Evolutionary conservation across 2,113 vertebrate species (phyloP), one percentile per base, ranked within the genome.

Genomic region (Menidia beryllina): DNA sequence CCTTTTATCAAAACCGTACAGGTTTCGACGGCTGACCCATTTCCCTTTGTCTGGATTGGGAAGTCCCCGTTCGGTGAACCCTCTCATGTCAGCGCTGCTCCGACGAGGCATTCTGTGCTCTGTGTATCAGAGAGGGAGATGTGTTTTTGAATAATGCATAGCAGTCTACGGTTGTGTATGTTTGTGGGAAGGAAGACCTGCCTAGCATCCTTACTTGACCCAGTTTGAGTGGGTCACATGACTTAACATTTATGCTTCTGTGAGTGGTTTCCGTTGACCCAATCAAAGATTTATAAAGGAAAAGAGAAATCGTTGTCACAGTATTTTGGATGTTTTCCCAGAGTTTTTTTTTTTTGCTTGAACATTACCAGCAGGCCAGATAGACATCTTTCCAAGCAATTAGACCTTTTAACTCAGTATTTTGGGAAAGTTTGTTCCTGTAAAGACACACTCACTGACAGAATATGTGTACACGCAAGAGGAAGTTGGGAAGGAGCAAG

Each of bases 201-300:
- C 48, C 56, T 23, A 26, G 17, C 72, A 21, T 74, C 50, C 23
- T 17, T 52, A 61, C 60, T 72, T 87, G 77, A 86, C 85, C 83
- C 59, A 82, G 25, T 80, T 89, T 72, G 13, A 56, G 65, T 61
- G 61, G 17, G 25, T 83, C 72, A 81, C 62, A 67, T 81, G 72
- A 62, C 61, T 63, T 62, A 24, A 41, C 7, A 17, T 20, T 21
- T 39, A 30, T 38, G 49, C 17, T 14, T 50, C 49, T 62, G 41
- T 43, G 60, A 30, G 24, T 24, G 24, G 23, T 59, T 54, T 25
- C 9, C 25, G 30, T 41, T 66, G 20, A 20, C 48, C 13, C 51
- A 57, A 67, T 77, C 2, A 69, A 70, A 75, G 52, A 70, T 81
- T 65, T 21, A 74, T 71, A 27, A 66, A 53, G 27, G 9, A 23